Evolutionary conservation across 2,797 vertebrate genomes (phyloP).

Genomic region (Adrianichthys oophorus): DNA sequence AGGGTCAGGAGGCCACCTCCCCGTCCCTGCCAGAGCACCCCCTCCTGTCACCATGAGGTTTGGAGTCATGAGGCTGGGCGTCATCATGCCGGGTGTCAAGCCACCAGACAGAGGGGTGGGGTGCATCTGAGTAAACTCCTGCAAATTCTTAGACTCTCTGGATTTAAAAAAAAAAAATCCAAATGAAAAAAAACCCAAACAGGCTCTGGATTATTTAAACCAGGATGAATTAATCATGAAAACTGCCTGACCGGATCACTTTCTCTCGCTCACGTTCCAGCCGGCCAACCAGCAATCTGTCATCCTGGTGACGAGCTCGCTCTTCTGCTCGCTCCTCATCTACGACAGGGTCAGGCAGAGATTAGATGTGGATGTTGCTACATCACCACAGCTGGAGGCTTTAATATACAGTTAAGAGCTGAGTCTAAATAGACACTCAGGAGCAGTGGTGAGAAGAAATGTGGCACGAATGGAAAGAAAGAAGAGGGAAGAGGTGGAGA

Average conservation of each 20-base stretch:
- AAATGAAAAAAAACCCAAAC: not conserved
- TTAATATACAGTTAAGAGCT: not conserved
- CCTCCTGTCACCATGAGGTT: slow-evolving; percentile 93
- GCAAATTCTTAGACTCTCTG: slow-evolving; percentile 95
- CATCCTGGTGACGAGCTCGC: slow-evolving; percentile 83
- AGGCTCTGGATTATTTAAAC: not conserved
- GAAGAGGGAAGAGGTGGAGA: slow-evolving; percentile 1
- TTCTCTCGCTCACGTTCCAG: slow-evolving; percentile 95
- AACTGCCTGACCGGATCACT: slow-evolving; percentile 85
- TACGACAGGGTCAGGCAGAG: slow-evolving; percentile 6
- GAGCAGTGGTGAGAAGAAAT: slow-evolving; percentile 1
- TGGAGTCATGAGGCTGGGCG: slow-evolving; percentile 73
- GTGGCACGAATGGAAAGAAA: slow-evolving; percentile 8
- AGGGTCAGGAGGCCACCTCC: slow-evolving; percentile 90
- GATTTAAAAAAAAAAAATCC: not conserved
- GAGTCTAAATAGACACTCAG: not conserved
- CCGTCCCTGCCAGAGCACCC: slow-evolving; percentile 80
- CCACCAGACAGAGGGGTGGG: slow-evolving; percentile 81
- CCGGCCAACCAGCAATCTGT: slow-evolving; percentile 84
- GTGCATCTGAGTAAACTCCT: slow-evolving; percentile 90
- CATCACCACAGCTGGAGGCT: not conserved
- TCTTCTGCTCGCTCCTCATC: slow-evolving; percentile 89
- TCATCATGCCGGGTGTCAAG: slow-evolving; percentile 83
- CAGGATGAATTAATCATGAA: not conserved
- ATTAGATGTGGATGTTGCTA: slow-evolving; percentile 16